These are phyloP conservation scores for Chrysaora quinquecirrha DNA, from an alignment of 30 jellyfish, hydroid and myxozoan species.

Conservation along the genomic window DNA sequence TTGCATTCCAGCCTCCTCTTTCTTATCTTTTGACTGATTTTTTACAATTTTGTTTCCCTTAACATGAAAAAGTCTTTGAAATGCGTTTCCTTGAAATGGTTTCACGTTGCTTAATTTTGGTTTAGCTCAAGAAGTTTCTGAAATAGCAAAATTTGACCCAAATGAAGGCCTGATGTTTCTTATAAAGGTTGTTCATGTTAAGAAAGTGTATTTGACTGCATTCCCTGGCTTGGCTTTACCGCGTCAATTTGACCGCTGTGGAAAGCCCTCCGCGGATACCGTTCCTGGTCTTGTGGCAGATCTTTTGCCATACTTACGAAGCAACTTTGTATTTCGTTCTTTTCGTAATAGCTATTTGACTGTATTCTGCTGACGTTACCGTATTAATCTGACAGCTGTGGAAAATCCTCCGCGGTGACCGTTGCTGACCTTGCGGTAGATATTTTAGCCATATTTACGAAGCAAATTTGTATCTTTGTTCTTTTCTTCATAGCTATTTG, in stretches of 20 bases:
- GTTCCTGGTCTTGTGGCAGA: conserved; percentile 93
- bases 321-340: too few species aligned
- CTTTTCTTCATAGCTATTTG: conserved; percentile 33
- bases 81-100: too few species aligned
- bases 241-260: conserved; percentile 95
- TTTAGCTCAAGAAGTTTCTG: too few species aligned
- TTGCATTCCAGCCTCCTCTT: too few species aligned
- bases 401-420: conserved; percentile 92
- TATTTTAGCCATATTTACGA: conserved; percentile 90
- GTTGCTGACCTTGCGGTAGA: conserved; percentile 94
- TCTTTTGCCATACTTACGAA: conserved; percentile 90
- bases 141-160: too few species aligned
- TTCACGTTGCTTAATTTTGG: too few species aligned
- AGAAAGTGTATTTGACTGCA: conserved; percentile 93
- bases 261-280: conserved; percentile 94
- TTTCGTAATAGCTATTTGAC: conserved; percentile 75
- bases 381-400: conserved; percentile 94
- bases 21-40: too few species aligned
- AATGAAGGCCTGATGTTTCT: too few species aligned
- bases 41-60: too few species aligned
- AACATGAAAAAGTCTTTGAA: too few species aligned
- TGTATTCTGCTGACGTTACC: conserved; percentile 93
- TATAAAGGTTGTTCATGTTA: too few species aligned
- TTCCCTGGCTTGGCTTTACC: conserved; percentile 92
- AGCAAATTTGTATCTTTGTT: too few species aligned